A percentile compares a stretch with the other conserved stretches of the same genome.
Evolutionary conservation across 2,888 invertebrate genomes (phyloP).

Genomic region (Yponomeuta evonymella): DNA sequence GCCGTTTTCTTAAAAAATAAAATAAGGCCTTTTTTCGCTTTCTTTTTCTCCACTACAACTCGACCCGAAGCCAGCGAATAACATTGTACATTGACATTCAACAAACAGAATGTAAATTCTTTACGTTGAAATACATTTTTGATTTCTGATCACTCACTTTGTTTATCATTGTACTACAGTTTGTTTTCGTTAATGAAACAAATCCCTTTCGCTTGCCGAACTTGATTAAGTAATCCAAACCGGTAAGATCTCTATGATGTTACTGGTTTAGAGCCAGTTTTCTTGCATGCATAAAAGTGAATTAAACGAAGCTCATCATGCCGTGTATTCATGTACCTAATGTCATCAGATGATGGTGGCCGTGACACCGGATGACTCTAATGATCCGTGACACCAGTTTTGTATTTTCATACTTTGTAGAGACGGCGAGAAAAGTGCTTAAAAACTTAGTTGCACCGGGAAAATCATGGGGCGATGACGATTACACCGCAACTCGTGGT

Average conservation of each 20-base stretch:
- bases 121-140: too few species aligned
- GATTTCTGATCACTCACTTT: too few species aligned
- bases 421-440: neutral
- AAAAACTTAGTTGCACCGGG: neutral
- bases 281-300: neutral
- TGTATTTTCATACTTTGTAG: slow-evolving; percentile 3
- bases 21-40: too few species aligned
- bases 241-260: neutral
- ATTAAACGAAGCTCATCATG: neutral
- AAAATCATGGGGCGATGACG: neutral
- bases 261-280: neutral
- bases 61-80: too few species aligned
- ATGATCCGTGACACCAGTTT: slow-evolving; percentile 6
- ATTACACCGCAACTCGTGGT: neutral
- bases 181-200: too few species aligned
- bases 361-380: slow-evolving; percentile 4
- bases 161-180: too few species aligned
- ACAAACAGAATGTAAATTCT: too few species aligned
- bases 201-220: neutral
- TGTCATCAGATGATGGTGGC: slow-evolving; percentile 1
- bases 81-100: too few species aligned
- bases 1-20: too few species aligned
- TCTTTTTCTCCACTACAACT: too few species aligned
- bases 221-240: neutral
- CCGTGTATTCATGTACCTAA: neutral